phyloP scores from a whole-genome alignment of 2,113 vertebrate species.

The Ameiurus melas region DNA sequence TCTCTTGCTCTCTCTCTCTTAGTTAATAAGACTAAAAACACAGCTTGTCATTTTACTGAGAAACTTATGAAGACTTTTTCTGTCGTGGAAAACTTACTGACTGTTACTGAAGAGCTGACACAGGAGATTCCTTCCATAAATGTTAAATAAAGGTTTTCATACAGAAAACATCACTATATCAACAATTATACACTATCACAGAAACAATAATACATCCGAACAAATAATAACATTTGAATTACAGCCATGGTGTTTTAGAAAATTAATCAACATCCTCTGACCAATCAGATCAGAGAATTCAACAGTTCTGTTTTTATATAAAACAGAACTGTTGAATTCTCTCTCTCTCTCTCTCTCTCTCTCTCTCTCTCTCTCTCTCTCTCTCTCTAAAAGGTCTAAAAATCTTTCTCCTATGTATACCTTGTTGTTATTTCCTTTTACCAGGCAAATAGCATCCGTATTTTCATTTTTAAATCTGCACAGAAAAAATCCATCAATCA shows the following conservation, averaged over 20 bases:
- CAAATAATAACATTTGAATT: background rate
- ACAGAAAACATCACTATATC: background rate
- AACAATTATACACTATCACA: background rate
- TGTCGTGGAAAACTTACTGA: too few relatives aligned
- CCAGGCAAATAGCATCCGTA: background rate
- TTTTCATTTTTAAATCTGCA: background rate
- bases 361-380: too few relatives aligned
- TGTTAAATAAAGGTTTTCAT: background rate
- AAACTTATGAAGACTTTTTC: too few relatives aligned
- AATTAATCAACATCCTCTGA: background rate
- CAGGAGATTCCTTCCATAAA: background rate
- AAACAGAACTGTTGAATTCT: too few relatives aligned
- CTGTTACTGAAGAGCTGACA: background rate
- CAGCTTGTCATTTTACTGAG: too few relatives aligned
- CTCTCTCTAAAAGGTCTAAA: too few relatives aligned
- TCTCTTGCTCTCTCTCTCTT: background rate
- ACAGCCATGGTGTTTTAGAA: background rate
- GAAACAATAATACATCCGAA: background rate
- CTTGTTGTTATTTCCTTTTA: background rate
- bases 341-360: too few relatives aligned
- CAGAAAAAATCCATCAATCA: background rate
- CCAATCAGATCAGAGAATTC: background rate
- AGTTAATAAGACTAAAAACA: too few relatives aligned
- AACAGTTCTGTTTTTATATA: background rate
- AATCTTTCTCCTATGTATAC: background rate